Base-by-base conservation (phyloP, 2,888 invertebrate species). In the Chrysolina oricalcia region DNA sequence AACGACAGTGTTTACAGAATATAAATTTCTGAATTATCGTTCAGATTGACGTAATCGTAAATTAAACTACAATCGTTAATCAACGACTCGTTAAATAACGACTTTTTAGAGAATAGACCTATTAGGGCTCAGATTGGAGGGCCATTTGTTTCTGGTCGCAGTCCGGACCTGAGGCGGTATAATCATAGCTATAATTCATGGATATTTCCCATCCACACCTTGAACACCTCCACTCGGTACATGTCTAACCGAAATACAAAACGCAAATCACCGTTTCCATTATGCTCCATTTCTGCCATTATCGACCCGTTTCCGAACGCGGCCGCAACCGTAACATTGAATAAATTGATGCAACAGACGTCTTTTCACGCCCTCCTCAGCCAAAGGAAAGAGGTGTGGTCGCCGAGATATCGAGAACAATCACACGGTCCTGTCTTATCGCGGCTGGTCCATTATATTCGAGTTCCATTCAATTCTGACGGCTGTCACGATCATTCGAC, bases 371-470 rank as follows among this genome's bases (percentile, higher is more conserved):
- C 76, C 77, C 72, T 65, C 59, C 71, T 70, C 66, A 77, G 72
- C 71, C 46, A 76, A 73, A 76, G 70, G 77, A 78, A 80, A 76
- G 77, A 78, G 81, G 82, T 80, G 82, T 78, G 82, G 81, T 80
- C 77, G 76, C 78, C 78, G 72, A 74, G 72, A 72, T 70, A 74
- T 79, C 70, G 80, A 81, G 85, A 84, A 86, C 86, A 86, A 86
- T 86, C 85, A 85, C 83, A 83, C 81, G 85, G 83, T 85, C 84
- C 84, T 83, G 85, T 85, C 85, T 86, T 87, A 86, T 86, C 86
- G 83, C 78, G 79, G 80, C 80, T 78, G 79, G 80, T 81, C 83
- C 82, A 86, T 86, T 86, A 85, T 87, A 85, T 83, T 84, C 85
- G 72, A 80, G 82, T 84, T 85, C 85, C 77, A 85, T 85, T 86